Percentiles rank a stretch among this genome's conserved stretches.
Conservation (phyloP, 2,888 invertebrate species). For the Zaprionus lineosus region DNA sequence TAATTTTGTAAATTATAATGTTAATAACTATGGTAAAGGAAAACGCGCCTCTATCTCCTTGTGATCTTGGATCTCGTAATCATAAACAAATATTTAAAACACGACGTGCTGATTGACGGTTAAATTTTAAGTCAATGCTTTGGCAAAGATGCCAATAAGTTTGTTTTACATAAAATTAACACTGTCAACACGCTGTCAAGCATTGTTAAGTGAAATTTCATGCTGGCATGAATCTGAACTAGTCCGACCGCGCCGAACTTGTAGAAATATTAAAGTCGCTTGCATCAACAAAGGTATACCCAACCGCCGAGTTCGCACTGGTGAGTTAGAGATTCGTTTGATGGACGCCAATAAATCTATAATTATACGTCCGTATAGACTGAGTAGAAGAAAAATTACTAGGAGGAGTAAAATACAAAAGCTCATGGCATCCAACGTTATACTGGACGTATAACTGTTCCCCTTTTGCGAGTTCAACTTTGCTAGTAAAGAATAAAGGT, state of each 20-base stretch:
- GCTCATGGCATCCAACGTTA: no score
- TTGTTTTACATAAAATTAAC: constrained; percentile 5
- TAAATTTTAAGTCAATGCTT: constrained; percentile 4
- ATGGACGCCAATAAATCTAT: background rate
- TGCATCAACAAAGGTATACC: background rate
- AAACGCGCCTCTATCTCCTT: no score
- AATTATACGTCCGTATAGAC: background rate
- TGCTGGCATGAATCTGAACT: no score
- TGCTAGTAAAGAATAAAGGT: background rate
- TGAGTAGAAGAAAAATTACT: no score
- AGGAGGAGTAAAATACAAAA: no score
- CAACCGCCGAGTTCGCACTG: background rate
- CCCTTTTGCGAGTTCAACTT: no score
- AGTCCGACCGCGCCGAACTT: background rate
- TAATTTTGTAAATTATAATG: no score
- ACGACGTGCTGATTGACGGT: constrained; percentile 7
- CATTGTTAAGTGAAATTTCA: no score
- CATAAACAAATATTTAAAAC: no score
- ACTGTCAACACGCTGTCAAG: constrained; percentile 1
- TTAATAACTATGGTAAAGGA: no score
- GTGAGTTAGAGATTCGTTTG: background rate
- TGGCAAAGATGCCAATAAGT: constrained; percentile 2
- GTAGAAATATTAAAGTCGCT: background rate
- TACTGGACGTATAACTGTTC: no score
- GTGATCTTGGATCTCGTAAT: no score